These are phyloP conservation scores for Novumbra hubbsi DNA, from an alignment of 2,797 vertebrate species.

Conservation along the genomic window DNA sequence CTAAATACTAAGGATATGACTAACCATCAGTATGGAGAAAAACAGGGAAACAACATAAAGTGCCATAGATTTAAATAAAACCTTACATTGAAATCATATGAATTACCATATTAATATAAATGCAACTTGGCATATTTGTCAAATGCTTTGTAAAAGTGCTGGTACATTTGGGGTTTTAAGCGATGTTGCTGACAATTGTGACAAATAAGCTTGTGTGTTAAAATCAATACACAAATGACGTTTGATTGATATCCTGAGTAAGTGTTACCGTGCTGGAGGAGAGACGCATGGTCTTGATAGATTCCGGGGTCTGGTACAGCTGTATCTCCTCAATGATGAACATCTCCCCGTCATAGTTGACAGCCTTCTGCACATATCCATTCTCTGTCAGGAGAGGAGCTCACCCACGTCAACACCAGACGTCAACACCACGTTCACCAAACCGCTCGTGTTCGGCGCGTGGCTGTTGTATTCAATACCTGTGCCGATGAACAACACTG, in stretches of 20 bases:
- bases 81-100: neutral
- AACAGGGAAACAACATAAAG: neutral
- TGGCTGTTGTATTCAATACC: slow-evolving; percentile 47
- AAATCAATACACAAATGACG: neutral
- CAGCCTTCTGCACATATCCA: slow-evolving; percentile 78
- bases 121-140: neutral
- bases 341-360: slow-evolving; percentile 73
- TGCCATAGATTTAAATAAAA: neutral
- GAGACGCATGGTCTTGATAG: slow-evolving; percentile 69
- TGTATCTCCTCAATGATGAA: slow-evolving; percentile 80
- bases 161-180: neutral
- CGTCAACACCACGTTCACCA: neutral
- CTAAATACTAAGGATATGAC: neutral
- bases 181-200: neutral
- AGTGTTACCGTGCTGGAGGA: slow-evolving; percentile 68
- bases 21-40: neutral
- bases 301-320: slow-evolving; percentile 58
- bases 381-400: slow-evolving; percentile 65
- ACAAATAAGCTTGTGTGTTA: neutral
- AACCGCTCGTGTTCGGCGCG: neutral
- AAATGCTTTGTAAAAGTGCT: neutral
- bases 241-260: neutral
- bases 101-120: neutral
- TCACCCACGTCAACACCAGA: neutral
- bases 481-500: slow-evolving; percentile 79